phyloP scores from a whole-genome alignment of 2,888 invertebrate genomes.

The Dicranocentrus wangi region DNA sequence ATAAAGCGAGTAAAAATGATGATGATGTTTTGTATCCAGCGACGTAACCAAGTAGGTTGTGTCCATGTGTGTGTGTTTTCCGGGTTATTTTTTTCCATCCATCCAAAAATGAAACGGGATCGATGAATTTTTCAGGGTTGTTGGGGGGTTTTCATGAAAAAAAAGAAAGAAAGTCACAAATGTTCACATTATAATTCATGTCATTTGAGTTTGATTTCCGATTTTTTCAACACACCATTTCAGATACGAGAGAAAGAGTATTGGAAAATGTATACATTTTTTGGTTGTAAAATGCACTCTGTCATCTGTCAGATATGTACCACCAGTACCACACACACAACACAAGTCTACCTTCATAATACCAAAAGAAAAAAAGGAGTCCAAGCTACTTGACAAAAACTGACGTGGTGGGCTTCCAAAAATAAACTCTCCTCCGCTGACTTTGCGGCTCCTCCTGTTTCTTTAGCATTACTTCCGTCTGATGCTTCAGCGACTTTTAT shows the following conservation, averaged over 20 bases:
- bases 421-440: conserved; percentile 9
- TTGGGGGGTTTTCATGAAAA: conserved; percentile 27
- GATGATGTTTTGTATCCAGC: too few species aligned
- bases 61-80: too few species aligned
- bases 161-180: conserved; percentile 32
- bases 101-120: conserved; percentile 16
- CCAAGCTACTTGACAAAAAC: neutral
- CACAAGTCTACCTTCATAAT: too few species aligned
- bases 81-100: too few species aligned
- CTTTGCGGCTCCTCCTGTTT: neutral
- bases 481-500: conserved; percentile 6
- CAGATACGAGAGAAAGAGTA: neutral
- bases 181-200: conserved; percentile 34
- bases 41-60: too few species aligned
- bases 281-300: neutral
- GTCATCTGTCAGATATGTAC: neutral
- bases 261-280: neutral
- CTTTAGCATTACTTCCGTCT: conserved; percentile 26
- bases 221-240: neutral
- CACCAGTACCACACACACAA: too few species aligned
- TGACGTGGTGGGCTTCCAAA: conserved; percentile 8
- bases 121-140: conserved; percentile 42
- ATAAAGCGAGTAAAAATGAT: too few species aligned
- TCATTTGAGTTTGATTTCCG: conserved; percentile 26
- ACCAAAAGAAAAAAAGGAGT: too few species aligned